Evolutionary conservation across 2,888 invertebrate genomes (phyloP).

Genomic region (Ashinkailepas kermadecensis): DNA sequence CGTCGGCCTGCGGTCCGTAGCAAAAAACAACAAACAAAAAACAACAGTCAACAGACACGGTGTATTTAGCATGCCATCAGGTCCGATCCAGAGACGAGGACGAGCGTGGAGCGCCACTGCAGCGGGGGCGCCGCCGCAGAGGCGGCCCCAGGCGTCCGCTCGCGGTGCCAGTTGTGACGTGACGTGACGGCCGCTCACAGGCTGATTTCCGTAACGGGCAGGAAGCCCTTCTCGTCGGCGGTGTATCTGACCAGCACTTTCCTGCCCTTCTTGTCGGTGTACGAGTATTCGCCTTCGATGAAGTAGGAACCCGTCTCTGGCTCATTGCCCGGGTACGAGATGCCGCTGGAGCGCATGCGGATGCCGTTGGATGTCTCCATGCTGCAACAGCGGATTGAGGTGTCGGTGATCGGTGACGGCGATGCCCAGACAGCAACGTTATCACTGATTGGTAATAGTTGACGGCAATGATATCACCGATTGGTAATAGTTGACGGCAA

Average conservation of each 20-base stretch:
- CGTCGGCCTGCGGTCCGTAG: too few species aligned
- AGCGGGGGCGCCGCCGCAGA: too few species aligned
- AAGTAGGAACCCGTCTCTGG: neutral
- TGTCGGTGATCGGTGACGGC: neutral
- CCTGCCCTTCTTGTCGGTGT: neutral
- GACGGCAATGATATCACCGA: neutral
- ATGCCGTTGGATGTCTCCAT: conserved; percentile 13
- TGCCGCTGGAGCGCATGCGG: neutral
- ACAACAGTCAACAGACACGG: too few species aligned
- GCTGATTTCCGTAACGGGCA: neutral
- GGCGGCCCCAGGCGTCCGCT: too few species aligned
- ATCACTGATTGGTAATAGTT: neutral
- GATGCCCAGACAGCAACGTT: neutral
- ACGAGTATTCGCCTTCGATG: neutral
- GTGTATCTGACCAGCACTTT: neutral
- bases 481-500: neutral
- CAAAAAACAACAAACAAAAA: too few species aligned
- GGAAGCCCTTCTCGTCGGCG: neutral
- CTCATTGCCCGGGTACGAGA: conserved; percentile 1
- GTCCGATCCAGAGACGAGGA: too few species aligned
- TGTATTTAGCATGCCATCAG: too few species aligned
- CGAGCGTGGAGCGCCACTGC: too few species aligned
- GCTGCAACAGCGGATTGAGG: neutral
- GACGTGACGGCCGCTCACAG: too few species aligned
- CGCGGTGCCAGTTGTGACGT: too few species aligned